A percentile compares a stretch with the other conserved stretches of the same genome.
phyloP scores from a whole-genome alignment of 2,113 vertebrate species.

The Piliocolobus tephrosceles region DNA sequence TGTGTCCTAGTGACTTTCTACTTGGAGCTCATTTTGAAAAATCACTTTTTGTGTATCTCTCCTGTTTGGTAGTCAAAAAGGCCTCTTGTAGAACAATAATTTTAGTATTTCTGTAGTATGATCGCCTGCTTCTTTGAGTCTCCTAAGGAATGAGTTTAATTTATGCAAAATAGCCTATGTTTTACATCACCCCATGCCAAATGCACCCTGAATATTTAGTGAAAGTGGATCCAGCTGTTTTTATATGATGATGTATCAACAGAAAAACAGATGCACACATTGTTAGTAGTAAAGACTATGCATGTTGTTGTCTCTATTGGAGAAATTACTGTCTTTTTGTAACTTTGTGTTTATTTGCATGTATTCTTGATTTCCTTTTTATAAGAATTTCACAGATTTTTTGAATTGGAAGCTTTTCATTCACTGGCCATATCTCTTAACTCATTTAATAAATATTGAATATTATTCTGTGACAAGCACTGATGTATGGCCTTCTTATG shows the following conservation, averaged over 20 bases:
- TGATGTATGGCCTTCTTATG: not conserved
- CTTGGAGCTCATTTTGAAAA: not conserved
- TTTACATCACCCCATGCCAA: not conserved
- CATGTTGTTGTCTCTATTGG: not conserved
- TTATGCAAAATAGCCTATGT: not conserved
- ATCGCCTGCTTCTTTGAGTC: not conserved
- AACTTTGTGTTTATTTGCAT: not conserved
- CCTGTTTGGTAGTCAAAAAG: not conserved
- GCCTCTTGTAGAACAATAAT: not conserved
- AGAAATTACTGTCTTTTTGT: conserved; percentile 25
- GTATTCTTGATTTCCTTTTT: not conserved
- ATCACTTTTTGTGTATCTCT: not conserved
- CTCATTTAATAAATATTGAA: not conserved
- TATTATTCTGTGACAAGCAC: not conserved
- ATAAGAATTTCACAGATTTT: not conserved
- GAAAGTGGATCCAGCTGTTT: not conserved
- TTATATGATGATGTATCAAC: not conserved
- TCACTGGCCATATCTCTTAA: not conserved
- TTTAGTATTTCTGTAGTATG: not conserved
- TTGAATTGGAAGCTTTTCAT: not conserved
- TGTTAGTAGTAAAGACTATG: conserved; percentile 2
- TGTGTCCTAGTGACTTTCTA: not conserved
- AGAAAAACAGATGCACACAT: not conserved
- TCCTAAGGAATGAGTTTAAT: not conserved
- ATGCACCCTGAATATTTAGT: not conserved